Evolutionary conservation across 2,888 invertebrate genomes (phyloP).

Genomic region (Troglohyphantes excavatus): DNA sequence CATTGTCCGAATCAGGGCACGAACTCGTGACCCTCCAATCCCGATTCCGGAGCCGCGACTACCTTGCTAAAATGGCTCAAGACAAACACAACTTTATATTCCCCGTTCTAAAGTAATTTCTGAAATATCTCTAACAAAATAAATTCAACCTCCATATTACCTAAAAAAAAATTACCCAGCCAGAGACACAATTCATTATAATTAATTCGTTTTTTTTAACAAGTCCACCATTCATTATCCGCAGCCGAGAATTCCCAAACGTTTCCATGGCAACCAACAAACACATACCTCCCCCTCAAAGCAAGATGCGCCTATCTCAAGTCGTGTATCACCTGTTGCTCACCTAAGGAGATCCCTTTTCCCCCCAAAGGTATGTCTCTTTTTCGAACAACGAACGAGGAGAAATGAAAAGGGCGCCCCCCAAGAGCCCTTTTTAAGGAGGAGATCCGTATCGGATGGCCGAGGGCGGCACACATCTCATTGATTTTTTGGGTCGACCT

Average conservation of each 20-base stretch:
- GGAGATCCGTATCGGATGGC: slow-evolving; percentile 5
- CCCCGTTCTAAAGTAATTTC: no score
- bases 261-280: not conserved
- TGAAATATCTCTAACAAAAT: no score
- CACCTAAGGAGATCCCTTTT: not conserved
- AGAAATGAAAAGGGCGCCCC: not conserved
- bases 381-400: not conserved
- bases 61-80: no score
- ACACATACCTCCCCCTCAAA: no score
- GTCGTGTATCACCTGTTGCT: not conserved
- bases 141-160: no score
- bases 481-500: slow-evolving; percentile 9
- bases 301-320: not conserved
- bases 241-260: no score
- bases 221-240: not conserved
- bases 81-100: no score
- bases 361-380: not conserved
- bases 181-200: no score
- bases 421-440: not conserved
- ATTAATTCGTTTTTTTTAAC: not conserved
- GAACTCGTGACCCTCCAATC: no score
- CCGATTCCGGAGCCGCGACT: no score
- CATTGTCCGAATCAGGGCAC: no score
- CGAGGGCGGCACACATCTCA: not conserved
- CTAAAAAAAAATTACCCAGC: no score